Evolutionary conservation across 2,888 invertebrate species (phyloP).

Genomic region (Ophion ventricosus): DNA sequence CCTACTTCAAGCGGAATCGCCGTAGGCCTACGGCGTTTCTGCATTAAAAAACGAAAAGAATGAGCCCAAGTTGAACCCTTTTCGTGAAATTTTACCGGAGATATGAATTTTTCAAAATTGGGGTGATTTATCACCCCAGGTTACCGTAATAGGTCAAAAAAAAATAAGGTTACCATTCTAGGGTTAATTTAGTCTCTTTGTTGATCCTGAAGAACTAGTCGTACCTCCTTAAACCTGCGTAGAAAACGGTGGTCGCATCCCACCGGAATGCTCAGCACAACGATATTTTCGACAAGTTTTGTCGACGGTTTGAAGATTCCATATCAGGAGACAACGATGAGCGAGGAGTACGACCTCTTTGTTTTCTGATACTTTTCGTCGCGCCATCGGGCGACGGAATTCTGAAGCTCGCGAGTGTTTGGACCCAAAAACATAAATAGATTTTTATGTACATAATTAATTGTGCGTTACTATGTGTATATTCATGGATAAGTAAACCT

Average conservation of each 20-base stretch:
- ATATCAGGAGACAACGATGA: conserved; percentile 15
- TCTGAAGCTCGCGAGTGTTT: background rate
- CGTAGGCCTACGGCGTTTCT: no score
- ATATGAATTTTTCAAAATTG: no score
- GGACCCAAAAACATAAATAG: background rate
- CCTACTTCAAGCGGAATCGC: no score
- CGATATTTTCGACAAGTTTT: conserved; percentile 40
- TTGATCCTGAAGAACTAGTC: no score
- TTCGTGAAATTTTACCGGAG: no score
- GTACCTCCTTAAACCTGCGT: background rate
- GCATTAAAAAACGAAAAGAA: no score
- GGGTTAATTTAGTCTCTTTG: no score
- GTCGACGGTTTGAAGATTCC: conserved; percentile 49
- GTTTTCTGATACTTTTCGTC: conserved; percentile 2
- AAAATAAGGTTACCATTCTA: no score
- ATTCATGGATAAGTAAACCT: background rate
- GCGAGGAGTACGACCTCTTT: conserved; percentile 2
- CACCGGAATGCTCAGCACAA: background rate
- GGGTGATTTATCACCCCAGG: no score
- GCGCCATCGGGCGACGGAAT: conserved; percentile 9
- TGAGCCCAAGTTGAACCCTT: no score
- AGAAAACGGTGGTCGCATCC: background rate
- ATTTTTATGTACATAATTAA: background rate
- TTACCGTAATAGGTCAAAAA: no score
- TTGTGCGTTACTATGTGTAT: background rate